Evolutionary conservation across 2,888 invertebrate species (phyloP).

Genomic region (Eurytoma californica): DNA sequence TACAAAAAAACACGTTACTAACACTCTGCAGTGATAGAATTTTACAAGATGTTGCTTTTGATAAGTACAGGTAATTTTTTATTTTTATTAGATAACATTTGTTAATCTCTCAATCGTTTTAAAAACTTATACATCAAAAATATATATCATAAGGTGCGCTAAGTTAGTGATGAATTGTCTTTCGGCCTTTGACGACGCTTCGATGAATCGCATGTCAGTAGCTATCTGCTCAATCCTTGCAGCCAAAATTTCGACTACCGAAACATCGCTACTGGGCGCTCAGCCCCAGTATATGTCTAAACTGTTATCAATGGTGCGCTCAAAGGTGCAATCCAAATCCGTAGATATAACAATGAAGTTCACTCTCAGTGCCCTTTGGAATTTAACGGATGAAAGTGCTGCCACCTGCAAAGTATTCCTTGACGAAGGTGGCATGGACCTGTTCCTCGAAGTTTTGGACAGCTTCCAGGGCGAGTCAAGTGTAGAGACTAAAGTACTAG

Average conservation of each 20-base stretch:
- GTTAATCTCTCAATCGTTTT: neutral
- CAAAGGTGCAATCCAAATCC: slow-evolving; percentile 76
- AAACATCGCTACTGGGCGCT: slow-evolving; percentile 82
- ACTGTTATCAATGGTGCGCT: slow-evolving; percentile 80
- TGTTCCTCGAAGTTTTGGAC: slow-evolving; percentile 82
- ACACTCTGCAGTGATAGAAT: slow-evolving; percentile 86
- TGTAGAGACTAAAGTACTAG: slow-evolving; percentile 86
- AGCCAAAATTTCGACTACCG: slow-evolving; percentile 80
- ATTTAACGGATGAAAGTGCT: slow-evolving; percentile 86
- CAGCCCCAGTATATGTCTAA: slow-evolving; percentile 83
- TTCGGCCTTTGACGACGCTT: slow-evolving; percentile 81
- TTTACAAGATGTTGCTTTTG: slow-evolving; percentile 83
- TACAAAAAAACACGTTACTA: slow-evolving; percentile 84
- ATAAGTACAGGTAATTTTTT: slow-evolving; percentile 75
- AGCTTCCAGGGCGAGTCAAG: slow-evolving; percentile 80
- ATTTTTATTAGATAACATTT: neutral
- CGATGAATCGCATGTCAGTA: slow-evolving; percentile 87
- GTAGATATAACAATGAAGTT: slow-evolving; percentile 85
- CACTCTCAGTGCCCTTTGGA: slow-evolving; percentile 86
- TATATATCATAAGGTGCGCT: slow-evolving; percentile 77
- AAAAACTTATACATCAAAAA: neutral
- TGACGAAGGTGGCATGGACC: slow-evolving; percentile 80
- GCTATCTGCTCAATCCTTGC: slow-evolving; percentile 85
- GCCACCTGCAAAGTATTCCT: slow-evolving; percentile 83
- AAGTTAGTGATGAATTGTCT: slow-evolving; percentile 84